Conservation (phyloP, 2,113 vertebrate species). For the Tichodroma muraria region DNA sequence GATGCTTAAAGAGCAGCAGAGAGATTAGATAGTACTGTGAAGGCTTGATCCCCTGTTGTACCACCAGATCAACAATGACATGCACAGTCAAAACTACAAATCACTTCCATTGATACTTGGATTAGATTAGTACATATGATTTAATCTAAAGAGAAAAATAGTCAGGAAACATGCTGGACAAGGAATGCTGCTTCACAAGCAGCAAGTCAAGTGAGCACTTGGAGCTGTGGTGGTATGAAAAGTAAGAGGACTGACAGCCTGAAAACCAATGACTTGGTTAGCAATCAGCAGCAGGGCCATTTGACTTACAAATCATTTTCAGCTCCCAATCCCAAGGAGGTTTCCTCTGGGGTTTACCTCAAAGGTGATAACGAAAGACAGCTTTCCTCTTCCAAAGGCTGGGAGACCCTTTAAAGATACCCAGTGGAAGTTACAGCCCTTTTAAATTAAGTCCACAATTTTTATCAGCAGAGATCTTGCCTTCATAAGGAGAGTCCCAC, state of each 20-base stretch:
- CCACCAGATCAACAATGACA: neutral
- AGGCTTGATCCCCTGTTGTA: neutral
- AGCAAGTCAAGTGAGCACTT: neutral
- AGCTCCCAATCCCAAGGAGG: neutral
- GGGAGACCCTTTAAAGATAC: neutral
- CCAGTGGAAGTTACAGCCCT: neutral
- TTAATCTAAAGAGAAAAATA: neutral
- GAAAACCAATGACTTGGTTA: neutral
- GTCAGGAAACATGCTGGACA: neutral
- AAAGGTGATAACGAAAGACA: neutral
- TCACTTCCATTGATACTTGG: neutral
- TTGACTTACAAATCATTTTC: neutral
- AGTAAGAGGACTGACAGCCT: neutral
- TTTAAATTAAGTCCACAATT: neutral
- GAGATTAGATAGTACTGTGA: neutral
- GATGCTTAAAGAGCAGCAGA: neutral
- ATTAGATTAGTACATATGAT: neutral
- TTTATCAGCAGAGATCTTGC: neutral
- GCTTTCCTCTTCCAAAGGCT: neutral
- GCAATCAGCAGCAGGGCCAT: neutral
- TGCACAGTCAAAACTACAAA: neutral
- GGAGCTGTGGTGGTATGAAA: neutral
- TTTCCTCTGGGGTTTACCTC: neutral
- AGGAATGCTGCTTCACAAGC: neutral
- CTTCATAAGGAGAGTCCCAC: neutral